A percentile compares a stretch with the other conserved stretches of the same genome.
phyloP scores from a whole-genome alignment of 2,113 vertebrate species.

The Epinephelus moara region DNA sequence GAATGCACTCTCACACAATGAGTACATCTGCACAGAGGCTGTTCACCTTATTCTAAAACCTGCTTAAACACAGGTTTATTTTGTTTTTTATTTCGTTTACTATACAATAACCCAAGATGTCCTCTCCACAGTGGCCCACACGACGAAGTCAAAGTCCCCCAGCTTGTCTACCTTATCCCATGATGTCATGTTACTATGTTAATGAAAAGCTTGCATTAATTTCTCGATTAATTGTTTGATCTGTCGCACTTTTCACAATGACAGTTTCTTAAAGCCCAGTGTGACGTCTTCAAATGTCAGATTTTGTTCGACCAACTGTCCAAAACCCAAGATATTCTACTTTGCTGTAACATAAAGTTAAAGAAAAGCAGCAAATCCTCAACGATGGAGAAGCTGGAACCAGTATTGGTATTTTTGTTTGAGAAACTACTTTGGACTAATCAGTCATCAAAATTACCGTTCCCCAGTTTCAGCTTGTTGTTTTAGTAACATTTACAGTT shows the following conservation, averaged over 20 bases:
- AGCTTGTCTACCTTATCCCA: background rate
- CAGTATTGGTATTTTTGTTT: background rate
- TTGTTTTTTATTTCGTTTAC: background rate
- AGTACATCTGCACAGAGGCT: background rate
- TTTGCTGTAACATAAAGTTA: background rate
- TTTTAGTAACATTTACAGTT: background rate
- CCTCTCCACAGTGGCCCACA: background rate
- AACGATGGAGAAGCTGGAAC: background rate
- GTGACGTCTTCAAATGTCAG: background rate
- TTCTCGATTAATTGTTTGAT: background rate
- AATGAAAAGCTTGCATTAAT: background rate
- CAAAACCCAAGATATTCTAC: too few relatives aligned
- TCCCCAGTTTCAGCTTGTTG: background rate
- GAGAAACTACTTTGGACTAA: background rate
- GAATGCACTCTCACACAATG: conserved; percentile 35
- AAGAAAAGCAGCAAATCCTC: background rate
- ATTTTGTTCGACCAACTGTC: background rate
- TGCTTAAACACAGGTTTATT: conserved; percentile 3
- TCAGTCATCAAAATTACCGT: background rate
- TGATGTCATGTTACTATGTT: background rate
- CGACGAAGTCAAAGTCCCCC: background rate
- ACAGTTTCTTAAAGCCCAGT: background rate
- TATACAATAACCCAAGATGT: background rate
- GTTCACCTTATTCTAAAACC: conserved; percentile 38
- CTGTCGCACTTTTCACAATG: background rate